phyloP scores from a whole-genome alignment of 2,797 vertebrate species.

The Paratrypauchen microcephalus region DNA sequence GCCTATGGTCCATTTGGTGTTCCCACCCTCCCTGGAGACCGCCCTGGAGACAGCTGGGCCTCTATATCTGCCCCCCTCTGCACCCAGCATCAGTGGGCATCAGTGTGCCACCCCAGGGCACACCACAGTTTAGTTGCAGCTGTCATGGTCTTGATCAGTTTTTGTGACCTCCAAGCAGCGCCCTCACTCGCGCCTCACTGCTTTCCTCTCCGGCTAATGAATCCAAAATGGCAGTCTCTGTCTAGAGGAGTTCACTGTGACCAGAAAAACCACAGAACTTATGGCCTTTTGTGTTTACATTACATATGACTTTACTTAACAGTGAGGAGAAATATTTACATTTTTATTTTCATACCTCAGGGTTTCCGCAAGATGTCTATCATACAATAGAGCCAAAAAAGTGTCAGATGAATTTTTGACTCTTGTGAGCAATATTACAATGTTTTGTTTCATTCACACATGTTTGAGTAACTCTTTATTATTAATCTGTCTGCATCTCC shows the following conservation, averaged over 20 bases:
- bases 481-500: no score
- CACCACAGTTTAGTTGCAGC: conserved; percentile 54
- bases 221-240: conserved; percentile 34
- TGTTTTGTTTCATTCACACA: no score
- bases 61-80: conserved; percentile 48
- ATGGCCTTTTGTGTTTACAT: conserved; percentile 1
- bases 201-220: conserved; percentile 23
- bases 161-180: conserved; percentile 56
- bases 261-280: conserved; percentile 23
- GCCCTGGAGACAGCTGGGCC: conserved; percentile 15
- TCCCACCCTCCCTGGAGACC: conserved; percentile 49
- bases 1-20: conserved; percentile 55
- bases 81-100: conserved; percentile 47
- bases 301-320: neutral
- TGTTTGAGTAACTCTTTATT: no score
- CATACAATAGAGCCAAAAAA: no score
- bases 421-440: no score
- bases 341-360: no score
- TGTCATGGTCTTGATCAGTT: conserved; percentile 55
- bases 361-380: no score
- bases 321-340: neutral
- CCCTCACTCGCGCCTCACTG: conserved; percentile 47
- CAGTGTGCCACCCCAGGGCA: conserved; percentile 53
- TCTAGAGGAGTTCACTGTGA: conserved; percentile 33
- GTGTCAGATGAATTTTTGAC: no score